phyloP scores from a whole-genome alignment of 2,113 vertebrate species.

The Thermophis baileyi region DNA sequence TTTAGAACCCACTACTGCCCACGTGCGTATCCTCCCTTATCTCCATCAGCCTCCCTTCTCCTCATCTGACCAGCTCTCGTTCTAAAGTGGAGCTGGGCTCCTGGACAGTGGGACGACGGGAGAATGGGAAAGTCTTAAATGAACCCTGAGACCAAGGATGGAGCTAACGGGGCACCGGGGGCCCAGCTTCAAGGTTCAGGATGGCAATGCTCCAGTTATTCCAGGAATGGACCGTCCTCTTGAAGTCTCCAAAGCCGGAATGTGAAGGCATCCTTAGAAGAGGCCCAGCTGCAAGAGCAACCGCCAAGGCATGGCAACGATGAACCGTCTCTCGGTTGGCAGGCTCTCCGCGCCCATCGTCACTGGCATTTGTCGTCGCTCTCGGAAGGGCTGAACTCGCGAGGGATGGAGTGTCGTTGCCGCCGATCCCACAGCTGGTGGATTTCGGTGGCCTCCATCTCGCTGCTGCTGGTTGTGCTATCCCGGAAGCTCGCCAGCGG shows the following conservation, averaged over 20 bases:
- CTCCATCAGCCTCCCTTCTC: background rate
- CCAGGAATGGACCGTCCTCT: background rate
- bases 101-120: no score
- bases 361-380: slow-evolving; percentile 84
- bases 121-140: background rate
- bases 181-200: background rate
- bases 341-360: background rate
- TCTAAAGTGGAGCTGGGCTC: background rate
- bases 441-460: slow-evolving; percentile 89
- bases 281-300: background rate
- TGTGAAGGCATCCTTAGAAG: background rate
- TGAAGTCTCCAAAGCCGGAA: background rate
- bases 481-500: slow-evolving; percentile 94
- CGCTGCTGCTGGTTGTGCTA: slow-evolving; percentile 87
- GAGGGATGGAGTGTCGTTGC: slow-evolving; percentile 80
- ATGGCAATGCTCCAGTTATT: background rate
- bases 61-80: no score
- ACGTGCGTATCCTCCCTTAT: background rate
- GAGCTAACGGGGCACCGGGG: background rate
- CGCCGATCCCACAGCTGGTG: slow-evolving; percentile 91
- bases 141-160: background rate
- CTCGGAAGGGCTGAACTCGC: slow-evolving; percentile 78
- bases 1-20: no score
- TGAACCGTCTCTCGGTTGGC: background rate
- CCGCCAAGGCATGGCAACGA: background rate